Evolutionary conservation across 2,113 vertebrate species (phyloP).

Genomic region (Penelope pileata): DNA sequence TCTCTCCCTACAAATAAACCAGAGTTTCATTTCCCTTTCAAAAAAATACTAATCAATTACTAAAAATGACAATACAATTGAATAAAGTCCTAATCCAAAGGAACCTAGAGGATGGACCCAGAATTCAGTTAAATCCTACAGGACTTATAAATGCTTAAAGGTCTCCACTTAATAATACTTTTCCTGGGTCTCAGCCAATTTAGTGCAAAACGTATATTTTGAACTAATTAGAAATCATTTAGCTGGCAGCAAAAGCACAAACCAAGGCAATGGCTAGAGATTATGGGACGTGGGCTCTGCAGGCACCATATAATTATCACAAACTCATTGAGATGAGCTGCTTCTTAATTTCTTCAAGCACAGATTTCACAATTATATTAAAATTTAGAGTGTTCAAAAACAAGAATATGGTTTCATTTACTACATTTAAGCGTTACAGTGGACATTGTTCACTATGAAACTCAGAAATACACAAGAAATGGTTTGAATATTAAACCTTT

Average conservation of each 20-base stretch:
- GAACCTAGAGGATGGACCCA: background rate
- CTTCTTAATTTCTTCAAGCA: background rate
- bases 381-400: background rate
- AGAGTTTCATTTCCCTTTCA: background rate
- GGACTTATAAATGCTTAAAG: conserved; percentile 2
- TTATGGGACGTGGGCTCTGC: conserved; percentile 3
- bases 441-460: background rate
- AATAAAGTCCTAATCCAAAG: background rate
- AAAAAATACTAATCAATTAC: background rate
- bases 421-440: background rate
- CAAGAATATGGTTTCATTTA: background rate
- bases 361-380: background rate
- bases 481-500: background rate
- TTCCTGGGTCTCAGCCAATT: conserved; percentile 24
- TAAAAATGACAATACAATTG: background rate
- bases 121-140: background rate
- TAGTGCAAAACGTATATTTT: background rate
- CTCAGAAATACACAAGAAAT: background rate
- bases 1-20: background rate
- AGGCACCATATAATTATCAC: background rate
- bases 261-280: background rate
- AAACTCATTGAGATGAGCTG: background rate
- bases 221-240: conserved; percentile 39
- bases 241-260: conserved; percentile 25
- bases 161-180: conserved; percentile 27